phyloP scores from a whole-genome alignment of 23 tunicate species.

The Corella eumyota region DNA sequence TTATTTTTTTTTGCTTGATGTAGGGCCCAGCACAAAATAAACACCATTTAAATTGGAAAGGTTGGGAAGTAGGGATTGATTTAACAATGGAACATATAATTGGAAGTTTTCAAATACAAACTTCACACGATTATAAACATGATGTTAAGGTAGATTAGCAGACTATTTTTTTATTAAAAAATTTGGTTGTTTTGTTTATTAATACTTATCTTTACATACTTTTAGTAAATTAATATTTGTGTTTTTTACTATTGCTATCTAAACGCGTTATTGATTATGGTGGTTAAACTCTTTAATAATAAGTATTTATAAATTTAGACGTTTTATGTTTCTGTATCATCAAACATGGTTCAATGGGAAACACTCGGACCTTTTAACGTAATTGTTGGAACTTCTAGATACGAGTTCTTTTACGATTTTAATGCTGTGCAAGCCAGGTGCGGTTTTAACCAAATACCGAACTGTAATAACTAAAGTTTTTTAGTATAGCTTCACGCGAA shows the following conservation, averaged over 20 bases:
- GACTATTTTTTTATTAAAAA: not conserved
- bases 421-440: conserved; percentile 52
- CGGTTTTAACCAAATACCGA: not conserved
- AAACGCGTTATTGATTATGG: too few species aligned
- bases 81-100: conserved; percentile 28
- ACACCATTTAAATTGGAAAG: conserved; percentile 26
- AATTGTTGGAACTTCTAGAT: conserved; percentile 13
- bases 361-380: conserved; percentile 51
- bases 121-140: conserved; percentile 51
- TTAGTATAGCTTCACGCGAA: too few species aligned
- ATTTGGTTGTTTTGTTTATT: not conserved
- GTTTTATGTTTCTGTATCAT: conserved; percentile 31
- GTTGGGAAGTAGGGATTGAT: conserved; percentile 64
- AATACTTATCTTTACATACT: too few species aligned
- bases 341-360: conserved; percentile 27
- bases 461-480: not conserved
- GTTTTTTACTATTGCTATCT: too few species aligned
- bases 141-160: conserved; percentile 88
- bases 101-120: conserved; percentile 57
- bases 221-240: too few species aligned
- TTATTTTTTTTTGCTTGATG: too few species aligned
- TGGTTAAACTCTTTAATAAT: too few species aligned
- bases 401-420: conserved; percentile 59
- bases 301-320: conserved; percentile 46
- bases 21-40: not conserved